Percentiles rank a stretch among this genome's conserved stretches.
Conservation (phyloP, 2,797 vertebrate species). For the Bradypus variegatus region DNA sequence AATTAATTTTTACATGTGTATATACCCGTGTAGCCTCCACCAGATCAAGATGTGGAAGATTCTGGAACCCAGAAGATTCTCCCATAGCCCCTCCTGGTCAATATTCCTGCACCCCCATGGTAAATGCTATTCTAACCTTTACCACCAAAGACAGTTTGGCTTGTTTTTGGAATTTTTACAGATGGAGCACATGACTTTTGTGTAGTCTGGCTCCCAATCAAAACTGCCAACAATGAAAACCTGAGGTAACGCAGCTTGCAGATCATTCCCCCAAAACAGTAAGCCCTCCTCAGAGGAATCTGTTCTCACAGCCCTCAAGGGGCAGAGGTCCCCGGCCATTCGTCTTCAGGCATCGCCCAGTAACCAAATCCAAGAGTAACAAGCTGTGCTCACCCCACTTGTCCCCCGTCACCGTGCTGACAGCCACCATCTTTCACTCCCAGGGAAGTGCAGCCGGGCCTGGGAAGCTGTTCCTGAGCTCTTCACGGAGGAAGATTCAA, state of each 20-base stretch:
- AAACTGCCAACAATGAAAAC: not conserved
- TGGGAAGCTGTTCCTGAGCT: conserved; percentile 1
- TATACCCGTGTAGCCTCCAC: not conserved
- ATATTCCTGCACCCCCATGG: not conserved
- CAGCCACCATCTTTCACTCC: conserved; percentile 41
- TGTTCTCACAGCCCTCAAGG: not conserved
- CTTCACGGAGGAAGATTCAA: not conserved
- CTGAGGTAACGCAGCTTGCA: not conserved
- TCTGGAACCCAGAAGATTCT: conserved; percentile 22
- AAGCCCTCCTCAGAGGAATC: not conserved
- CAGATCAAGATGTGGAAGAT: not conserved
- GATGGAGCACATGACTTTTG: not conserved
- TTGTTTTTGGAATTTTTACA: not conserved
- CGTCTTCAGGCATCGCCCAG: not conserved
- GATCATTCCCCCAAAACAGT: not conserved
- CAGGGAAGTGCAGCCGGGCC: conserved; percentile 44
- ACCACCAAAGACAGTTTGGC: not conserved
- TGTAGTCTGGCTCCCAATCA: not conserved
- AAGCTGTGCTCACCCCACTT: conserved; percentile 43
- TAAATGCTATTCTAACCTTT: not conserved
- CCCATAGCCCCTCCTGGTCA: not conserved
- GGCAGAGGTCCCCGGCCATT: not conserved
- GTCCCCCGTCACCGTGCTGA: conserved; percentile 35
- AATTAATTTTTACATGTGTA: not conserved
- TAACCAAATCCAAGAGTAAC: conserved; percentile 51